Conservation (phyloP, 1,140 invertebrate species). For the Nasonia giraulti region DNA sequence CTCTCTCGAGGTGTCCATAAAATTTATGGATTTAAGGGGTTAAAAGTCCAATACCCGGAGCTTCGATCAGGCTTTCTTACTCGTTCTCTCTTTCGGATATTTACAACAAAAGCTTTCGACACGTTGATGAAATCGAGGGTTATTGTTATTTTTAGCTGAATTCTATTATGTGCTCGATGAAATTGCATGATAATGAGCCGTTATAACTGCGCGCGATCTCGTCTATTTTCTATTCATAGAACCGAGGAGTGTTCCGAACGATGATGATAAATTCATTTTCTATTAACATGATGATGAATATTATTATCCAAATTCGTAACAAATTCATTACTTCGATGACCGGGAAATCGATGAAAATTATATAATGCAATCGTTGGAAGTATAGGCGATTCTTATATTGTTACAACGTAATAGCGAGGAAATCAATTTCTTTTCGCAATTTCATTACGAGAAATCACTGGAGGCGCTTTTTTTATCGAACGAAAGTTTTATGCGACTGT, state of each 20-base stretch:
- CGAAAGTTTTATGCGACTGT: slow-evolving; percentile 3
- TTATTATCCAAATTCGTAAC: no score
- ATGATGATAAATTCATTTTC: background rate
- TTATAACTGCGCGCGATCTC: no score
- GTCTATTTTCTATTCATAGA: background rate
- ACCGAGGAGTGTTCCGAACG: background rate
- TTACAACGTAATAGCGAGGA: no score
- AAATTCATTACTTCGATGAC: no score
- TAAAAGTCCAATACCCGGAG: slow-evolving; percentile 48
- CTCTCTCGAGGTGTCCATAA: slow-evolving; percentile 58
- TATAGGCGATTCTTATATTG: no score
- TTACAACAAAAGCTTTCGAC: background rate
- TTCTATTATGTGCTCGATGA: no score
- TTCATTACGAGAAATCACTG: no score
- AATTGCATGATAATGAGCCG: background rate
- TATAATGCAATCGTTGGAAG: no score
- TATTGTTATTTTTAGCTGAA: background rate
- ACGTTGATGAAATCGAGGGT: no score
- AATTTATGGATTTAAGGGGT: slow-evolving; percentile 62
- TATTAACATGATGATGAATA: background rate
- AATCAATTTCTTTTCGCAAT: no score
- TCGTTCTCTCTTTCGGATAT: slow-evolving; percentile 1
- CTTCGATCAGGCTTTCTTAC: slow-evolving; percentile 47
- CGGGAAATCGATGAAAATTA: no score
- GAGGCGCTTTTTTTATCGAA: no score